Evolutionary conservation across 2,797 vertebrate genomes (phyloP).

Genomic region (Hippopotamyrus pictus): DNA sequence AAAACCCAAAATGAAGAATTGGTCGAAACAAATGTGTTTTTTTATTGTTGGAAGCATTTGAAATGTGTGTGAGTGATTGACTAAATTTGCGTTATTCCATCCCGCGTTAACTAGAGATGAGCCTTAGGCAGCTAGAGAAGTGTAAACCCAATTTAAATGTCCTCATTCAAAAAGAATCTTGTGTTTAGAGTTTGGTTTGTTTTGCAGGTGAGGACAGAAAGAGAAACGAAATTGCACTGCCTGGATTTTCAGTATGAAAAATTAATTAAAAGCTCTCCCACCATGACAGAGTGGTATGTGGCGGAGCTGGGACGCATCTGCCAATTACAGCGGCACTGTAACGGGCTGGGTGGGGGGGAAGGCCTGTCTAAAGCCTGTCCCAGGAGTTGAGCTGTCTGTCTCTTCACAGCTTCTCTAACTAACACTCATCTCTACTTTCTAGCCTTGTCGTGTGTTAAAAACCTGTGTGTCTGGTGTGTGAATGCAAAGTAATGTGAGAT

Average conservation of each 20-base stretch:
- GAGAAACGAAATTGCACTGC: constrained; percentile 21
- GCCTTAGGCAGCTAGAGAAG: neutral
- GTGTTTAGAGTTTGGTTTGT: constrained; percentile 21
- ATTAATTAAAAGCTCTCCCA: constrained; percentile 24
- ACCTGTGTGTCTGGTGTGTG: constrained; percentile 20
- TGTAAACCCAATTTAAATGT: constrained; percentile 23
- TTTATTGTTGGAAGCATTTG: constrained; percentile 12
- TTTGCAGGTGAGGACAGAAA: constrained; percentile 6
- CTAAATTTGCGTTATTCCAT: neutral
- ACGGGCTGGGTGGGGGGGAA: neutral
- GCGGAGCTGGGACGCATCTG: constrained; percentile 14
- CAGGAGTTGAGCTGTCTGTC: constrained; percentile 25
- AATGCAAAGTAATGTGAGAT: constrained; percentile 33
- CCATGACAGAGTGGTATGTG: constrained; percentile 13
- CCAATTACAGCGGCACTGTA: constrained; percentile 22
- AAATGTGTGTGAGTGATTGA: neutral
- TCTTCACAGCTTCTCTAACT: constrained; percentile 15
- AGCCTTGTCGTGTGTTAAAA: constrained; percentile 17
- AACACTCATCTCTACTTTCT: constrained; percentile 11
- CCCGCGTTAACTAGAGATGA: neutral
- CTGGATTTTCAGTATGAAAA: constrained; percentile 25
- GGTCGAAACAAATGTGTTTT: constrained; percentile 11
- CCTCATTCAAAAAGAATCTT: constrained; percentile 20
- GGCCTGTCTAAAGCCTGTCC: constrained; percentile 23
- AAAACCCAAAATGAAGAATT: neutral